These are phyloP conservation scores for Elanus axillaris DNA, from an alignment of 2,113 vertebrate species.

Conservation along the genomic window DNA sequence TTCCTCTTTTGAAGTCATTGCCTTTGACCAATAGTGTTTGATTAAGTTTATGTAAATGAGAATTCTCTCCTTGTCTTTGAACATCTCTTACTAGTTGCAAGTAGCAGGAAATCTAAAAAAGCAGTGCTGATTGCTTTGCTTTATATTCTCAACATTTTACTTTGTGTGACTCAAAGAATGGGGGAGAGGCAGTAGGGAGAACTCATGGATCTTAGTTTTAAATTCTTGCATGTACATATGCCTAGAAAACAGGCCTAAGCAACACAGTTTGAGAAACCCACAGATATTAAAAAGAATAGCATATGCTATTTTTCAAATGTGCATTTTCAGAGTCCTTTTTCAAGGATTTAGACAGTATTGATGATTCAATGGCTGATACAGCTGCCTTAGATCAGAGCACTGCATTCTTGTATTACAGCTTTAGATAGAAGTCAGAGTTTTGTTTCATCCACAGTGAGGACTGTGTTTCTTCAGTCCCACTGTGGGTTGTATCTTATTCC, in stretches of 20 bases:
- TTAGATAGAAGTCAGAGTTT: not conserved
- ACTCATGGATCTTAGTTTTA: not conserved
- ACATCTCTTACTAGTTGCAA: not conserved
- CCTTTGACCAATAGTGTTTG: slow-evolving; percentile 31
- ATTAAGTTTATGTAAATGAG: slow-evolving; percentile 14
- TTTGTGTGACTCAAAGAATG: not conserved
- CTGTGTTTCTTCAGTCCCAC: not conserved
- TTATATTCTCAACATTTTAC: not conserved
- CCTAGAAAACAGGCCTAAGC: not conserved
- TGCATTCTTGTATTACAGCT: not conserved
- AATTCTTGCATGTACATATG: not conserved
- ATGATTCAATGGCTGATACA: not conserved
- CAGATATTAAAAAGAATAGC: not conserved
- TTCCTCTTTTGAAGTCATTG: not conserved
- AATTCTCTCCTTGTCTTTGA: not conserved
- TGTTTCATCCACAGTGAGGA: not conserved
- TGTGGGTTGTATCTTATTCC: not conserved
- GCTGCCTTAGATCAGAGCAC: not conserved
- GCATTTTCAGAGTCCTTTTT: not conserved
- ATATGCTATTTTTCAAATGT: not conserved
- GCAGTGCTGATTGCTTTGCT: not conserved
- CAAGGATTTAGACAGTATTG: not conserved
- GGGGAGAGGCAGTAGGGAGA: not conserved
- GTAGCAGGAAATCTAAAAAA: not conserved
- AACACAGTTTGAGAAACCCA: not conserved